Evolutionary conservation across 2,797 vertebrate genomes (phyloP).

Genomic region (Rousettus madagascariensis): DNA sequence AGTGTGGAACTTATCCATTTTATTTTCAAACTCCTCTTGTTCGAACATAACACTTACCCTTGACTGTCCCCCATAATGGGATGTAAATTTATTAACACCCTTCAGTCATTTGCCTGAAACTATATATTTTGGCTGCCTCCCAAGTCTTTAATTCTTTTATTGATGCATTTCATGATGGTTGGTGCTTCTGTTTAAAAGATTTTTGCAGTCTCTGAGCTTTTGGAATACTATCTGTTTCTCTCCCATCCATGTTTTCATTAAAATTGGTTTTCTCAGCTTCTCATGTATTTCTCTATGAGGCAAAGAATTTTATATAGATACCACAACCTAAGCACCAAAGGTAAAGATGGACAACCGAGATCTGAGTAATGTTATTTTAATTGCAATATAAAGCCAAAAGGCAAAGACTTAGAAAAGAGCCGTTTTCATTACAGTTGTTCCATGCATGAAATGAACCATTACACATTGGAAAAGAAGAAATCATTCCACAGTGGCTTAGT

Average conservation of each 20-base stretch:
- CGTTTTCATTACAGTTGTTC: conserved; percentile 76
- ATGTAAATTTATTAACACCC: conserved; percentile 61
- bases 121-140: conserved; percentile 36
- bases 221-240: conserved; percentile 24
- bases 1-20: not conserved
- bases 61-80: conserved; percentile 7
- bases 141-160: conserved; percentile 55
- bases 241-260: conserved; percentile 48
- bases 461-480: conserved; percentile 77
- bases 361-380: conserved; percentile 69
- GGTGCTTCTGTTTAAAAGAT: conserved; percentile 32
- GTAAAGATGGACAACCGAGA: conserved; percentile 44
- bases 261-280: conserved; percentile 58
- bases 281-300: conserved; percentile 41
- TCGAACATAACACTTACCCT: conserved; percentile 21
- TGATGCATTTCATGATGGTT: conserved; percentile 32
- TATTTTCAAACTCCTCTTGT: not conserved
- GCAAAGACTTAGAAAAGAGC: conserved; percentile 67
- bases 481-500: conserved; percentile 70
- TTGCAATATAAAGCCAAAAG: conserved; percentile 74
- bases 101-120: conserved; percentile 36
- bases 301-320: conserved; percentile 19
- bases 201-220: conserved; percentile 24
- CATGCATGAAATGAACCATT: conserved; percentile 78
- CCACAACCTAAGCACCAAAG: conserved; percentile 59